A percentile compares a stretch with the other conserved stretches of the same genome.
phyloP scores from a whole-genome alignment of 2,113 vertebrate genomes.

The Etia nguti region DNA sequence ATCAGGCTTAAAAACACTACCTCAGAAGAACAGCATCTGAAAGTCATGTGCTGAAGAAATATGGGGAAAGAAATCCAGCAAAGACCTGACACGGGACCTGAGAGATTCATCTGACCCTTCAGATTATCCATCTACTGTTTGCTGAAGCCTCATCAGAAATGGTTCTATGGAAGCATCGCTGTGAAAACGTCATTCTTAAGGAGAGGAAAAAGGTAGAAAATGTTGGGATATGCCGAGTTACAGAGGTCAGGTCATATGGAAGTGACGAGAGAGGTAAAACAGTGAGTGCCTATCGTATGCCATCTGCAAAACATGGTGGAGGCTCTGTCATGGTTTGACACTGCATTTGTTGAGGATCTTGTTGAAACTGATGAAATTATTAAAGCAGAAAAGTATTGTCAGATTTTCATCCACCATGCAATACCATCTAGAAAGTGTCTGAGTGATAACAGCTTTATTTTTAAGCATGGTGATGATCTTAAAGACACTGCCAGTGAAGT shows the following conservation, averaged over 20 bases:
- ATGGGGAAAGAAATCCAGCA: neutral
- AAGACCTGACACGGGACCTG: neutral
- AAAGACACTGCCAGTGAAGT: neutral
- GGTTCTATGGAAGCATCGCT: neutral
- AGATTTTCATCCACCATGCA: neutral
- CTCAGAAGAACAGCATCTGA: neutral
- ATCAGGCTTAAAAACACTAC: neutral
- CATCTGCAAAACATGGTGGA: neutral
- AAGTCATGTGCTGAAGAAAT: neutral
- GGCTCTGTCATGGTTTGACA: neutral
- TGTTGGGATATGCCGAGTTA: neutral
- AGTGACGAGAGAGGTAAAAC: neutral
- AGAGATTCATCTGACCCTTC: neutral
- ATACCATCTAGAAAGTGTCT: neutral
- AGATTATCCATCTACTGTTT: neutral
- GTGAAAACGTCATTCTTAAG: neutral
- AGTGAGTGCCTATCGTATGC: neutral
- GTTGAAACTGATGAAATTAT: neutral
- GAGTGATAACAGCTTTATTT: too few relatives aligned
- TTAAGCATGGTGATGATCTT: neutral
- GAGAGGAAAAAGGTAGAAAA: neutral
- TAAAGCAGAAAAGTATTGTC: accelerated
- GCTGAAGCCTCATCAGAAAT: neutral
- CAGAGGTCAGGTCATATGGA: neutral
- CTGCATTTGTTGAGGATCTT: neutral